Evolutionary conservation across 2,797 vertebrate genomes (phyloP).

Genomic region (Megalops cyprinoides): DNA sequence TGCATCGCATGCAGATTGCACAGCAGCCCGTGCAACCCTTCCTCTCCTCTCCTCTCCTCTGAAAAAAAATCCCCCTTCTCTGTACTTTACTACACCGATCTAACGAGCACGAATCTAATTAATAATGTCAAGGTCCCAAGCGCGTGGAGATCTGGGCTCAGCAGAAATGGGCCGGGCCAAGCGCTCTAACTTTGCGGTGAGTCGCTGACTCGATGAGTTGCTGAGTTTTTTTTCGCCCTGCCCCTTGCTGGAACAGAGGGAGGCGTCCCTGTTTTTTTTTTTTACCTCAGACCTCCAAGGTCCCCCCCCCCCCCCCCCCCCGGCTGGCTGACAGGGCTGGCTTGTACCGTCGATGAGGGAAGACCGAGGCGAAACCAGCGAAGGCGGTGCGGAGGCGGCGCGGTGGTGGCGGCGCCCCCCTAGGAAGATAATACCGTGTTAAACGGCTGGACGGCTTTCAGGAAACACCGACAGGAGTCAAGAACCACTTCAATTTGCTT

Average conservation of each 20-base stretch:
- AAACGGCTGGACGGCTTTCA: slow-evolving; percentile 22
- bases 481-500: slow-evolving; percentile 64
- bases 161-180: background rate
- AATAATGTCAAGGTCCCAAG: background rate
- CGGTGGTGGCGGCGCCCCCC: background rate
- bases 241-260: background rate
- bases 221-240: background rate
- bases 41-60: background rate
- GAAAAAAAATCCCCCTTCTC: background rate
- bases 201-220: background rate
- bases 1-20: background rate
- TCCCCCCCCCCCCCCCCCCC: background rate
- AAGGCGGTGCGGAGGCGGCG: too few species aligned
- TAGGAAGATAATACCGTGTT: slow-evolving; percentile 19
- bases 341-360: background rate
- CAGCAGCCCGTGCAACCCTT: background rate
- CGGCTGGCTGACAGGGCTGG: background rate
- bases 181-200: background rate
- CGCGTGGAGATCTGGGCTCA: background rate
- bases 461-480: slow-evolving; percentile 48
- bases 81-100: background rate
- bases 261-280: too few species aligned
- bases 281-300: too few species aligned
- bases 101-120: background rate
- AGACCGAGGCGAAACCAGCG: background rate